Evolutionary conservation across 2,797 vertebrate species (phyloP), one percentile per base, ranked within the genome.

Genomic region (Hippocampus kuda): DNA sequence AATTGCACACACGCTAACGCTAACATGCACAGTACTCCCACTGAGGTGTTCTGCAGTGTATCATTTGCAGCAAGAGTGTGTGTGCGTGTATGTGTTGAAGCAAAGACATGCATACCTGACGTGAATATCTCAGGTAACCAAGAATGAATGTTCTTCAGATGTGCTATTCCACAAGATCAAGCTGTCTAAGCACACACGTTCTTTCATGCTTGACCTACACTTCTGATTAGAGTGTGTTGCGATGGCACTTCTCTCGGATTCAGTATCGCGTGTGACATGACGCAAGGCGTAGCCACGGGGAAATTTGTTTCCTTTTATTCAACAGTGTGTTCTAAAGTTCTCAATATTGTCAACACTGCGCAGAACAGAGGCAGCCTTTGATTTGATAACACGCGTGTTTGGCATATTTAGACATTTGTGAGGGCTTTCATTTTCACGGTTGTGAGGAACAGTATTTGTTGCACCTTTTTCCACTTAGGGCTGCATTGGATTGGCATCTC

Each of bases 391-490:
- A 59, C 80, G 73, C 38, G 51, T 75, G 77, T 82, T 83, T 72
- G 69, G 74, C 73, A 69, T 71, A 69, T 66, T 74, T 30, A 61
- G 80, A 86, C 80, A 79, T 88, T 80, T 83, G 80, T 48, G 77
- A 72, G 73, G 78, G 75, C 79, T 85, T 85, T 81, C 27, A 72
- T 75, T 83, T 84, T 80, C 81, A 88, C 56, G 73, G 77, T 80
- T 69, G 69, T 64, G 75, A 69, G 75, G 80, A 80, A 73, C 59
- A 70, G 64, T 69, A 72, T 73, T 77, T 53, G 67, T 34, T 4
- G 75, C 80, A 84, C 73, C 79, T 84, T 88, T 83, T 85, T 83
- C 76, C 80, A 85, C 76, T 88, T 84, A 87, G 15, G 54, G n/a
- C 72, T 42, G 9, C 10, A 68, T 69, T 80, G 4, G 67, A 61